Conservation (phyloP, 37 sponge, comb jelly and placozoan species). For the Haliclona indistincta region DNA sequence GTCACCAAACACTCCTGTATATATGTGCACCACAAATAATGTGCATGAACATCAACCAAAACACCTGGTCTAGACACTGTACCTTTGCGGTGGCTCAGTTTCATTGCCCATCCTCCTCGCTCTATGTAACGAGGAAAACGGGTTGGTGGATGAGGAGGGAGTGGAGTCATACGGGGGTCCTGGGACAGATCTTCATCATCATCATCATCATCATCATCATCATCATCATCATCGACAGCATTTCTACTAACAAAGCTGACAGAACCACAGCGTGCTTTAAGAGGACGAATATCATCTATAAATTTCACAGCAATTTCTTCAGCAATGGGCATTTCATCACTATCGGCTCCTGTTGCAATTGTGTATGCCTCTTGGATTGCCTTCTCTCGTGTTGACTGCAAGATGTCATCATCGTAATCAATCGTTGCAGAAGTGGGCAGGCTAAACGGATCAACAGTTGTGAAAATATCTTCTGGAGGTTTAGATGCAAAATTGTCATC, state of each 20-base stretch:
- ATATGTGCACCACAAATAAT: not conserved
- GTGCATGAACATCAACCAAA: not conserved
- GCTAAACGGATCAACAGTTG: too few relatives aligned
- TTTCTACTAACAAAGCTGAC: slow-evolving; percentile 39
- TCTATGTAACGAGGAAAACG: slow-evolving; percentile 31
- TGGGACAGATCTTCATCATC: too few relatives aligned
- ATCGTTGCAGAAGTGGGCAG: too few relatives aligned
- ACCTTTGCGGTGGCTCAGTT: slow-evolving; percentile 68
- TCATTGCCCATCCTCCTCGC: slow-evolving; percentile 62
- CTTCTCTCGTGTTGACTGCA: too few relatives aligned
- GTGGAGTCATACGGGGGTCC: slow-evolving; percentile 7
- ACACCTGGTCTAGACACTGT: not conserved
- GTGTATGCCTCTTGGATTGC: too few relatives aligned
- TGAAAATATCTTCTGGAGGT: too few relatives aligned
- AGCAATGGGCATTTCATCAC: not conserved
- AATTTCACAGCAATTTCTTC: slow-evolving; percentile 13
- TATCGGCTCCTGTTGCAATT: too few relatives aligned
- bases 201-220: too few relatives aligned
- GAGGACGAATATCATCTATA: not conserved
- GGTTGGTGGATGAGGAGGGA: slow-evolving; percentile 48
- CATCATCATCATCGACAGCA: too few relatives aligned
- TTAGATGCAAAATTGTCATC: too few relatives aligned
- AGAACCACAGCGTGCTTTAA: slow-evolving; percentile 44
- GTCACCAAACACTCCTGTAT: slow-evolving; percentile 65
- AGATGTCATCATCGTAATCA: too few relatives aligned